Evolutionary conservation across 2,113 vertebrate genomes (phyloP).

Genomic region (Alligator sinensis): DNA sequence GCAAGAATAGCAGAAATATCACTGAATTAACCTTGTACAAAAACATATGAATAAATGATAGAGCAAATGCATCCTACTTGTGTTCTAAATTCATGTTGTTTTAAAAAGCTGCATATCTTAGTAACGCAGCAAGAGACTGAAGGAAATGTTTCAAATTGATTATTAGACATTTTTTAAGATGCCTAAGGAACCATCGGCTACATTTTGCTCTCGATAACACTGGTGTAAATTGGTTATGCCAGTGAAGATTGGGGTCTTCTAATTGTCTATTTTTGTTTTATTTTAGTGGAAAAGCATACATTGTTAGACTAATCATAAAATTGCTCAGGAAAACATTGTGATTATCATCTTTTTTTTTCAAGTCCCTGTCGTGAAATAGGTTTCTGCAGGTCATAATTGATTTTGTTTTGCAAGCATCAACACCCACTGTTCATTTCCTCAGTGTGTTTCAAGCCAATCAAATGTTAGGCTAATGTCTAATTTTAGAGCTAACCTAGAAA

Average conservation of each 20-base stretch:
- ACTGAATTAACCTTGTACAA: constrained; percentile 13
- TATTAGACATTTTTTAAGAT: neutral
- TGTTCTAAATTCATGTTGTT: neutral
- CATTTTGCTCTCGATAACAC: neutral
- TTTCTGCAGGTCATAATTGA: neutral
- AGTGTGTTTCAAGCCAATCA: neutral
- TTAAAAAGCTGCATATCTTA: neutral
- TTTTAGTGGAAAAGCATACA: neutral
- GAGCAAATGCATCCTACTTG: neutral
- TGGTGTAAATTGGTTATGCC: neutral
- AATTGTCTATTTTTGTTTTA: neutral
- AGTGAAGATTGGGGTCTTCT: neutral
- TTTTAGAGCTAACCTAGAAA: constrained; percentile 22
- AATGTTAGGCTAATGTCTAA: neutral
- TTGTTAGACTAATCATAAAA: neutral
- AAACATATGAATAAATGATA: constrained; percentile 39
- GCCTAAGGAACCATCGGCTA: neutral
- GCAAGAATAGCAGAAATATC: neutral
- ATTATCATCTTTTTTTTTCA: neutral
- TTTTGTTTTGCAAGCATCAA: neutral
- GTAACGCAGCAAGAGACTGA: neutral
- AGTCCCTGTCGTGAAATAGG: neutral
- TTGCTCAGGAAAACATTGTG: neutral
- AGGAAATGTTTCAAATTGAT: neutral
- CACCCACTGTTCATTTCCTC: neutral